Evolutionary conservation across 2,888 invertebrate genomes (phyloP).

Genomic region (Drosophila sordidula): DNA sequence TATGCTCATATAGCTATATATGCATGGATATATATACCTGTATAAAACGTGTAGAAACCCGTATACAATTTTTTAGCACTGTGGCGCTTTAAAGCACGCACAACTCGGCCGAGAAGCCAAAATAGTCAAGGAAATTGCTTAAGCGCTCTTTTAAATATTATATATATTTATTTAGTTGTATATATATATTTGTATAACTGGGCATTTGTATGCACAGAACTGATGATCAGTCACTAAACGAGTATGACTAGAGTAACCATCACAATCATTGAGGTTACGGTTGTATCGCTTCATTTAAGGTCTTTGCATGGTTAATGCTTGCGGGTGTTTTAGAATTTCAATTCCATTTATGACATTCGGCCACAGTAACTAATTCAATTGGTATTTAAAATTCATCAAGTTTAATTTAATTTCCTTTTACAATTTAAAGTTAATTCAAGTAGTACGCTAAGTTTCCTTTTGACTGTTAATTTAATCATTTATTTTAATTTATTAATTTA

Average conservation of each 20-base stretch:
- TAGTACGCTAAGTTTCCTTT: no score
- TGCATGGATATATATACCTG: constrained; percentile 18
- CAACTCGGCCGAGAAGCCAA: constrained; percentile 61
- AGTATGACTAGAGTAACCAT: constrained; percentile 19
- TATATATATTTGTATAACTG: constrained; percentile 2
- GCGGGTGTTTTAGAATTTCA: constrained; percentile 30
- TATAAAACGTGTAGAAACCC: constrained; percentile 63
- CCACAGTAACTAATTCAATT: no score
- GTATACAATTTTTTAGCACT: constrained; percentile 51
- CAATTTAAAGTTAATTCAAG: no score
- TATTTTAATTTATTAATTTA: no score
- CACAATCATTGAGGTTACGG: constrained; percentile 45
- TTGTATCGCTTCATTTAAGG: constrained; percentile 29
- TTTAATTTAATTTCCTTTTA: no score
- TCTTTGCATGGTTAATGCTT: constrained; percentile 36
- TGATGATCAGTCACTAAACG: constrained; percentile 49
- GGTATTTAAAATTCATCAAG: no score
- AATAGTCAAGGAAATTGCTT: constrained; percentile 60
- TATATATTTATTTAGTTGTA: background rate
- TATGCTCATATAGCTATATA: constrained; percentile 40
- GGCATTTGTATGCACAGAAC: constrained; percentile 58
- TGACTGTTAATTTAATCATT: no score
- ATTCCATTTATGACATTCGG: constrained; percentile 7
- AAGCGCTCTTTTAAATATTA: constrained; percentile 31
- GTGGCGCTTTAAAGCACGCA: constrained; percentile 61